A percentile compares a stretch with the other conserved stretches of the same genome.
phyloP scores from a whole-genome alignment of 2,888 invertebrate genomes.

The Malacosoma neustria region DNA sequence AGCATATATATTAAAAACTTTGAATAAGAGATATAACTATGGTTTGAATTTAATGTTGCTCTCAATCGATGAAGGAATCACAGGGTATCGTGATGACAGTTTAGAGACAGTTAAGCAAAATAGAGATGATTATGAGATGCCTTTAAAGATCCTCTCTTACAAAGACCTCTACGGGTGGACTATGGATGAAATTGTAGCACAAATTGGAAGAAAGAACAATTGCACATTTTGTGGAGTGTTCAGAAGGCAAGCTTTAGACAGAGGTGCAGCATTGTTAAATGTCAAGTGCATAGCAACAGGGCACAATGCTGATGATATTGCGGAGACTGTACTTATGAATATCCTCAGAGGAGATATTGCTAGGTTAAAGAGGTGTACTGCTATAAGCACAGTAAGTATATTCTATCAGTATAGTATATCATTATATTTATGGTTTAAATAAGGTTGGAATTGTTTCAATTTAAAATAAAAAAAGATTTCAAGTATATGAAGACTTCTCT shows the following conservation, averaged over 20 bases:
- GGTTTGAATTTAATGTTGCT: slow-evolving; percentile 91
- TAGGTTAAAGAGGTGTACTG: slow-evolving; percentile 92
- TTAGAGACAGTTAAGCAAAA: slow-evolving; percentile 97
- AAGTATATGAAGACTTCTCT: too few species aligned
- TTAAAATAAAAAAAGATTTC: too few species aligned
- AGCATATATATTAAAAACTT: slow-evolving; percentile 91
- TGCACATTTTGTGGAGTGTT: slow-evolving; percentile 98
- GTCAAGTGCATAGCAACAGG: slow-evolving; percentile 97
- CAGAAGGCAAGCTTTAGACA: slow-evolving; percentile 94
- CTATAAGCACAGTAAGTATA: slow-evolving; percentile 85
- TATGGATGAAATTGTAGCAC: slow-evolving; percentile 97
- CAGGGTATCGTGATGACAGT: slow-evolving; percentile 96
- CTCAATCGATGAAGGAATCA: slow-evolving; percentile 99
- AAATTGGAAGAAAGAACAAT: slow-evolving; percentile 92
- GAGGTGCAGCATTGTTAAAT: slow-evolving; percentile 91
- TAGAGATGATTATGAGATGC: slow-evolving; percentile 93
- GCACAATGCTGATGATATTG: slow-evolving; percentile 98
- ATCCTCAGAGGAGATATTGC: slow-evolving; percentile 97
- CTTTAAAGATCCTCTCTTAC: slow-evolving; percentile 95
- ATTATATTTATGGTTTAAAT: too few species aligned
- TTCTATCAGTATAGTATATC: neutral
- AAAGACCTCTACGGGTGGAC: slow-evolving; percentile 99
- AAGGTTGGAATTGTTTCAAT: too few species aligned
- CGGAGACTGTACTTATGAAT: slow-evolving; percentile 99
- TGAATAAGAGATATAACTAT: slow-evolving; percentile 94